Evolutionary conservation across 2,113 vertebrate species (phyloP), one percentile per base, ranked within the genome.

Genomic region (Oncorhynchus keta): DNA sequence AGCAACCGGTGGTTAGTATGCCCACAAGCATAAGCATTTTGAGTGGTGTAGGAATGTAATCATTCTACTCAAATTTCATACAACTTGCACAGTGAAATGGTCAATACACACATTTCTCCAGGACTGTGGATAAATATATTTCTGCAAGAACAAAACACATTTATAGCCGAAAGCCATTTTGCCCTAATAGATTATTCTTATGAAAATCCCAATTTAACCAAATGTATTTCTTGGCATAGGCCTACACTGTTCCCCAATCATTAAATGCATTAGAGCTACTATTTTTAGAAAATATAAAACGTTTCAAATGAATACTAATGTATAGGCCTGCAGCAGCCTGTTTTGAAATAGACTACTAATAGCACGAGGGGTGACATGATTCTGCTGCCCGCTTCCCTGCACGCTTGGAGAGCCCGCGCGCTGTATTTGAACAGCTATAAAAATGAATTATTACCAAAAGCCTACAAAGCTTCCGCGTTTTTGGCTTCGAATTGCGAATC

Each of bases 391-490:
- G 64, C 72, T 77, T 80, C 79, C 5, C 51, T 55, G 16, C 67
- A 72, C 78, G 84, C 83, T 83, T 78, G 71, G 70, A 20, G 51
- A 49, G 72, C 86, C 90, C 92, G 93, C 93, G 94, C 94, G 92
- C 92, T 93, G 93, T 93, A 94, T 96, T 96, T 95, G 95, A 96
- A 95, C 93, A 95, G 95, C 96, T 94, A 96, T 98, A 97, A 98
- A 98, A 96, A 96, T 97, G 95, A 99, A 94, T 97, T 96, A 98
- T 96, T 94, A 92, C 95, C 95, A 91, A 95, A 94, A 92, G 93
- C 94, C 94, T 91, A 94, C 94, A 92, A 92, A 92, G 92, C 93
- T 93, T 94, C 93, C 86, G 93, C 92, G 92, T 32, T 16, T 95
- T 94, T 92, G 94, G 94, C 91, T 86, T 90, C 91, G 95, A 94